Base-by-base conservation (phyloP, 2,113 vertebrate species). In the Syrrhaptes paradoxus region DNA sequence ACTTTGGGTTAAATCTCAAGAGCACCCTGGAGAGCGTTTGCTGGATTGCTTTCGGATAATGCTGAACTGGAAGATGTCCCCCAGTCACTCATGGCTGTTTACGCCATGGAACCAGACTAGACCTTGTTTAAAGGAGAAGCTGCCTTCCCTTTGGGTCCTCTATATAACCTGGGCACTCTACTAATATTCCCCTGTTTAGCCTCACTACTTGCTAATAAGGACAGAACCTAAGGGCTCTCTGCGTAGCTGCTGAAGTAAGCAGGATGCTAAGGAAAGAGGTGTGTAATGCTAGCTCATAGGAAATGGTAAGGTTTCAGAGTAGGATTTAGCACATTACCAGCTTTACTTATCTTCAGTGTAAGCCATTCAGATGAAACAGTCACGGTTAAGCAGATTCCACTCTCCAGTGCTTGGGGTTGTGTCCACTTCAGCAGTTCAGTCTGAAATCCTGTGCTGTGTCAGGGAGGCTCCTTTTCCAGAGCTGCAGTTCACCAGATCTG, bases 291-390 rank as follows among this genome's bases (percentile, higher is more conserved):
- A 74, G 46, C 80, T 75, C 36, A 32, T 25, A 71, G 79, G 75
- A 88, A 92, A 83, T 31, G n/a, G 55, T 83, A 31, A 63, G 80
- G 86, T 55, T 96, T 95, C 80, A 89, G 89, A 55, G 34, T 29
- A 85, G 91, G 89, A 89, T 89, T 94, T 95, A 92, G 54, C 48
- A 89, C 59, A 63, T 88, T 89, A 89, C 93, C 84, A 93, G 89
- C 95, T 95, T 86, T 93, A 74, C 72, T 86, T 93, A 51, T 38
- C 91, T 92, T 92, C 73, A 78, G 52, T 9, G 3, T 95, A 92
- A 97, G 91, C 84, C 48, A 24, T 78, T 89, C 65, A 65, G 86
- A 61, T 92, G 72, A 87, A 95, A 71, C 68, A 94, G 77, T 49
- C 5, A 12, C 73, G 71, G 65, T 89, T 89, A 87, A 95, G 80